Conservation (phyloP, 2,888 invertebrate genomes). For the Linnaemya tessellans region DNA sequence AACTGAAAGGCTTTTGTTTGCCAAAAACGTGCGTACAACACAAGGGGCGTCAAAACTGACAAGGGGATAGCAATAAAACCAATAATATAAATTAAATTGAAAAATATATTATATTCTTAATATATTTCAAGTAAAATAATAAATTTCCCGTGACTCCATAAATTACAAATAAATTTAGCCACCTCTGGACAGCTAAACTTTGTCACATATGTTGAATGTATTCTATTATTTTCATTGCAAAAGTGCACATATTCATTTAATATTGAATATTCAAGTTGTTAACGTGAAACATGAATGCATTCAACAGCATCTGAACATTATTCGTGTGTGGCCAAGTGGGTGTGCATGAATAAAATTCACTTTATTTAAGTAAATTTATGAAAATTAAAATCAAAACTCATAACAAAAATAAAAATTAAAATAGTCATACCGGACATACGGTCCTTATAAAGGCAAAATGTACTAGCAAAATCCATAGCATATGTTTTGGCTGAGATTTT, state of each 20-base stretch:
- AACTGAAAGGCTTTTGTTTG: neutral
- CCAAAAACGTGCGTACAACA: neutral
- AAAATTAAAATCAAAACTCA: constrained; percentile 16
- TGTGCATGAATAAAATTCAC: constrained; percentile 63
- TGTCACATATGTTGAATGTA: constrained; percentile 23
- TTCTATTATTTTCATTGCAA: constrained; percentile 28
- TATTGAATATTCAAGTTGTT: constrained; percentile 64
- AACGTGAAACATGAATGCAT: constrained; percentile 65
- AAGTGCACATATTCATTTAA: constrained; percentile 18
- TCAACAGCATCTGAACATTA: constrained; percentile 4
- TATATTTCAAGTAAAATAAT: too few relatives aligned
- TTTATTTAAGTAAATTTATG: constrained; percentile 66
- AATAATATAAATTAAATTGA: neutral
- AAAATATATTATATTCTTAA: too few relatives aligned
- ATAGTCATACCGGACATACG: constrained; percentile 7
- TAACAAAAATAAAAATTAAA: constrained; percentile 17
- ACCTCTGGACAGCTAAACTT: neutral
- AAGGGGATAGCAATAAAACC: neutral
- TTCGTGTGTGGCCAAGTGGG: constrained; percentile 5
- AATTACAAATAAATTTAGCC: neutral
- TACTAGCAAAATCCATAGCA: constrained; percentile 8
- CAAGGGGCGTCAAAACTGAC: neutral
- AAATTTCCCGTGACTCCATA: neutral
- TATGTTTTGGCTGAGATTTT: constrained; percentile 1
- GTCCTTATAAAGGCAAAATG: constrained; percentile 18